phyloP scores from a whole-genome alignment of 1,140 invertebrate species.

The Arctopsyche grandis region DNA sequence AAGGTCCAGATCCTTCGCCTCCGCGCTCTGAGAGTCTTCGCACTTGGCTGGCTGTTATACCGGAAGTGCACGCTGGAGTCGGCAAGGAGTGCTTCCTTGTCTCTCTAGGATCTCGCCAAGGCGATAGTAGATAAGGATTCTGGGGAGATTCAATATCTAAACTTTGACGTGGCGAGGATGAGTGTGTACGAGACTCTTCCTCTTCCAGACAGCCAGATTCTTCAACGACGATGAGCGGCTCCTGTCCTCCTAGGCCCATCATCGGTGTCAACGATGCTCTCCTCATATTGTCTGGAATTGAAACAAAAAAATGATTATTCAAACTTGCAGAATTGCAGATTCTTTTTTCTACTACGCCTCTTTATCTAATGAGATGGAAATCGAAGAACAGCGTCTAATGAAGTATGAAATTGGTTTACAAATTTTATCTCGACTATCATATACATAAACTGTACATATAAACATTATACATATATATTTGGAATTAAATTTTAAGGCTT shows the following conservation, averaged over 20 bases:
- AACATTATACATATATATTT: too few relatives aligned
- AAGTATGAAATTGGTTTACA: conserved; percentile 18
- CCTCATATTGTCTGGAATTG: conserved; percentile 59
- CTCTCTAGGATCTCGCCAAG: conserved; percentile 74
- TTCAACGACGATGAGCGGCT: conserved; percentile 84
- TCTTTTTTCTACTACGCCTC: not conserved
- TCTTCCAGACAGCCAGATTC: conserved; percentile 76
- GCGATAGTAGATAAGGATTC: conserved; percentile 82
- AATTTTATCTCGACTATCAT: not conserved
- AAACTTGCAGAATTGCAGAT: too few relatives aligned
- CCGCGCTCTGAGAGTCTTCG: conserved; percentile 80
- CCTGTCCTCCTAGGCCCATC: conserved; percentile 65
- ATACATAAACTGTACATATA: too few relatives aligned
- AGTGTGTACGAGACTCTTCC: conserved; percentile 67
- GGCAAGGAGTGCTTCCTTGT: conserved; percentile 83
- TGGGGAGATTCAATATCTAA: conserved; percentile 79
- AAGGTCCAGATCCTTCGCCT: conserved; percentile 74
- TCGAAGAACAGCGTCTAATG: not conserved
- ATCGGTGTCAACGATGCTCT: conserved; percentile 63
- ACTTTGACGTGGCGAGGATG: conserved; percentile 68
- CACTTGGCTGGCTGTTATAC: conserved; percentile 85
- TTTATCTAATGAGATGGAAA: conserved; percentile 1
- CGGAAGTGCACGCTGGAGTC: conserved; percentile 82
- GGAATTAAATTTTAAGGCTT: too few relatives aligned
- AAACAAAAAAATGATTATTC: conserved; percentile 9